These are phyloP conservation scores for Ichneumoninae sp. DNA, from an alignment of 2,888 invertebrate genomes.

Conservation along the genomic window DNA sequence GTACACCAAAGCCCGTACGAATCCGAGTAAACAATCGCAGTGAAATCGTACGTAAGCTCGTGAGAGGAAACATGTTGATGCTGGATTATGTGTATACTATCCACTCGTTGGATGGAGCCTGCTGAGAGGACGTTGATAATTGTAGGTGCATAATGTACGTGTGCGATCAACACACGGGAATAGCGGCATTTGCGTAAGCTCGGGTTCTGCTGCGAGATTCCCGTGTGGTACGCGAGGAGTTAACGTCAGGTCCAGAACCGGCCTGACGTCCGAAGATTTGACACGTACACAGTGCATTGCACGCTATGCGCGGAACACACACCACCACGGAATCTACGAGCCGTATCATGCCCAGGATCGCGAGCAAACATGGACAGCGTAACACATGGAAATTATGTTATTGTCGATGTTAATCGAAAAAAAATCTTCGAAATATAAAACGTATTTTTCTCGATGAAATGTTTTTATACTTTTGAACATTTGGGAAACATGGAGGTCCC, in stretches of 20 bases:
- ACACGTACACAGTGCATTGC: background rate
- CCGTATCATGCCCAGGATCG: conserved; percentile 24
- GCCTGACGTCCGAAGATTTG: conserved; percentile 15
- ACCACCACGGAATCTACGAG: background rate
- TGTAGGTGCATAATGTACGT: conserved; percentile 15
- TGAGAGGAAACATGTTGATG: conserved; percentile 38
- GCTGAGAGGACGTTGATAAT: conserved; percentile 30
- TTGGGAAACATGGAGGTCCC: no score
- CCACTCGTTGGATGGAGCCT: background rate
- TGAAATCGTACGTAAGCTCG: conserved; percentile 19
- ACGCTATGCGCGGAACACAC: conserved; percentile 12
- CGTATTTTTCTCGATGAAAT: no score
- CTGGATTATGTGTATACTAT: conserved; percentile 5
- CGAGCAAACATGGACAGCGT: conserved; percentile 2
- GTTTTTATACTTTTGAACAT: no score
- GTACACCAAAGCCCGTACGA: background rate
- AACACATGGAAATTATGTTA: background rate
- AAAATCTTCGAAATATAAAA: no score
- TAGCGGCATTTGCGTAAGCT: conserved; percentile 16
- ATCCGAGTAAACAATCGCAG: conserved; percentile 29
- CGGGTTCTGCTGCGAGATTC: background rate
- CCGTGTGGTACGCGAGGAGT: conserved; percentile 7
- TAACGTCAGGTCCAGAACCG: conserved; percentile 26
- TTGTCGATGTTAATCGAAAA: no score
- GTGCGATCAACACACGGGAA: conserved; percentile 7